These are phyloP conservation scores for Lophochroa leadbeateri DNA, from an alignment of 2,113 vertebrate genomes.

Conservation along the genomic window DNA sequence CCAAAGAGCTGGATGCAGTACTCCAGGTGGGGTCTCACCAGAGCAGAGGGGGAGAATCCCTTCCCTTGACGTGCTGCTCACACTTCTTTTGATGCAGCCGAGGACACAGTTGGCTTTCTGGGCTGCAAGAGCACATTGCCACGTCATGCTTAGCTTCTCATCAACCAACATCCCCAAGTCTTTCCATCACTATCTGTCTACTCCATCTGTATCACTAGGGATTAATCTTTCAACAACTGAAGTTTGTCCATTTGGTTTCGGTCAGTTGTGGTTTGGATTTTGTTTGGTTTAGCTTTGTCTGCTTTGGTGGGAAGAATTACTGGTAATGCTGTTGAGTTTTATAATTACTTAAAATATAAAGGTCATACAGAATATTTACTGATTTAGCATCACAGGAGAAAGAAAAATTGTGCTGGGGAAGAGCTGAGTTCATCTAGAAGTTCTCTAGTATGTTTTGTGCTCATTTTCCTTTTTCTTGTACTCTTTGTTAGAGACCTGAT, in stretches of 20 bases:
- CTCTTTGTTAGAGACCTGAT: constrained; percentile 58
- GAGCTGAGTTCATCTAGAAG: not conserved
- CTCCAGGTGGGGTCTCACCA: not conserved
- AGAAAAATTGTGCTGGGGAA: not conserved
- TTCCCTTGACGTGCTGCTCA: not conserved
- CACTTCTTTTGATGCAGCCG: not conserved
- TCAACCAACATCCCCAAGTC: not conserved
- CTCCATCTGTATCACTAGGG: not conserved
- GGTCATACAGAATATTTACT: not conserved
- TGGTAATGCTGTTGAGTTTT: not conserved
- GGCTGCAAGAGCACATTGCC: not conserved
- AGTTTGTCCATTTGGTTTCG: not conserved
- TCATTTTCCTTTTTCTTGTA: constrained; percentile 21
- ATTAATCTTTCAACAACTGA: not conserved
- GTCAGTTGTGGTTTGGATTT: not conserved
- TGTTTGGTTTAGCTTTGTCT: not conserved
- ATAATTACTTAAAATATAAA: not conserved
- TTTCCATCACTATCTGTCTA: not conserved
- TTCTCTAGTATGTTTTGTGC: not conserved
- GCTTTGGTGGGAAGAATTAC: not conserved
- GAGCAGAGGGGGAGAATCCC: not conserved
- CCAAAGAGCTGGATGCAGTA: too few species aligned
- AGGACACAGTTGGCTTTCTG: not conserved
- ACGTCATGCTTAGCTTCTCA: not conserved
- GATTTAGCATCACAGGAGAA: not conserved